Evolutionary conservation across 2,888 invertebrate species (phyloP).

Genomic region (Andrena flavipes): DNA sequence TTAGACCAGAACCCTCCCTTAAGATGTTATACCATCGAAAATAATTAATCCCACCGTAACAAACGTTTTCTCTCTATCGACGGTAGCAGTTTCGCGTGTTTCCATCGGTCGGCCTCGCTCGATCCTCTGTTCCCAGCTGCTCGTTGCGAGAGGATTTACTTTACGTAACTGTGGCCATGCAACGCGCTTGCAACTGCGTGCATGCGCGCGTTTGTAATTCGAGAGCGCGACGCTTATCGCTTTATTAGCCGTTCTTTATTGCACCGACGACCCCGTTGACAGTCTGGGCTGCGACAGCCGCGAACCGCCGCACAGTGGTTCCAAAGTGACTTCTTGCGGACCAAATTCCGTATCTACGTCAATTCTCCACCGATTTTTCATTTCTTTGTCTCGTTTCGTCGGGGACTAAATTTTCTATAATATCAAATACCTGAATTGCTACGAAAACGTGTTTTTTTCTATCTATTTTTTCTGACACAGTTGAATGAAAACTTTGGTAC

Average conservation of each 20-base stretch:
- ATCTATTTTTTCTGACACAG: no score
- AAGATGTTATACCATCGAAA: no score
- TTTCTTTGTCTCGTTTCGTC: no score
- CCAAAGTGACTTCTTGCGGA: no score
- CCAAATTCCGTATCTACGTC: no score
- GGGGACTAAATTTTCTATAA: no score
- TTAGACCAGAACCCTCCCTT: no score
- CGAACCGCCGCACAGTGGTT: no score
- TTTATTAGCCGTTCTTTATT: constrained; percentile 69
- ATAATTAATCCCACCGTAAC: not conserved
- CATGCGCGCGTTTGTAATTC: constrained; percentile 60
- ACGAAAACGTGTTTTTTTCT: no score
- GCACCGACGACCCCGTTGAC: constrained; percentile 56
- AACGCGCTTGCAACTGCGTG: constrained; percentile 41
- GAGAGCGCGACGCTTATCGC: constrained; percentile 62
- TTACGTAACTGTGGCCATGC: constrained; percentile 67
- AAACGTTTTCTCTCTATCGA: not conserved
- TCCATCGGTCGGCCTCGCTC: not conserved
- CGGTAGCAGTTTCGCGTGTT: not conserved
- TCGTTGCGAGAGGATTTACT: constrained; percentile 53
- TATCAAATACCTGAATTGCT: no score
- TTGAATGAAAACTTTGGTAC: no score
- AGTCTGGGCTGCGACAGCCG: constrained; percentile 11
- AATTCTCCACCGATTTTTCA: no score
- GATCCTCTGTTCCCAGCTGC: not conserved